phyloP scores from a whole-genome alignment of 2,797 vertebrate genomes.

The Falco novaeseelandiae region DNA sequence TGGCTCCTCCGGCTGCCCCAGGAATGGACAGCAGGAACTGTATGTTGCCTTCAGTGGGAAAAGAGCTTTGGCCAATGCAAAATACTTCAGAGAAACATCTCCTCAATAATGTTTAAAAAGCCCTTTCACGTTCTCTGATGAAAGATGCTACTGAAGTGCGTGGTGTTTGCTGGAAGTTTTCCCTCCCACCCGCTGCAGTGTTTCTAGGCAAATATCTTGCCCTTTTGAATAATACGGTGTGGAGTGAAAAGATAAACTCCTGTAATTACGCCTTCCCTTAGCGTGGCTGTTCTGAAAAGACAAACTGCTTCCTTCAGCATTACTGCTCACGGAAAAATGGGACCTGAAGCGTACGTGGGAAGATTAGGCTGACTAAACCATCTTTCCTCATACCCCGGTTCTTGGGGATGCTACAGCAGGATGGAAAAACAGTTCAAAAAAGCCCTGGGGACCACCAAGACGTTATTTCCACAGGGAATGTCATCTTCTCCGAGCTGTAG shows the following conservation, averaged over 20 bases:
- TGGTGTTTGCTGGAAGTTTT: background rate
- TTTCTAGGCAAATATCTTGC: constrained; percentile 15
- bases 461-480: background rate
- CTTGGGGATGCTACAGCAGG: background rate
- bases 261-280: background rate
- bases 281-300: background rate
- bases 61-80: background rate
- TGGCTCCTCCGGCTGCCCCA: background rate
- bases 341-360: background rate
- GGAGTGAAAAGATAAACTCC: constrained; percentile 18
- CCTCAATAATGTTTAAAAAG: background rate
- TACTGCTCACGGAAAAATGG: background rate
- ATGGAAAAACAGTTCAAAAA: background rate
- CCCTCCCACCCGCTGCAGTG: background rate
- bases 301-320: background rate
- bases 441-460: background rate
- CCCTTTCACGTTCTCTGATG: background rate
- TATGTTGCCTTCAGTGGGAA: background rate
- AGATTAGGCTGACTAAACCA: background rate
- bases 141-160: background rate
- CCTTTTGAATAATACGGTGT: background rate
- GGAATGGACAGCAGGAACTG: background rate
- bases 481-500: background rate
- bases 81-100: background rate
- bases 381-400: background rate